These are phyloP conservation scores for Amyelois transitella DNA, from an alignment of 1,140 invertebrate species.

Conservation along the genomic window DNA sequence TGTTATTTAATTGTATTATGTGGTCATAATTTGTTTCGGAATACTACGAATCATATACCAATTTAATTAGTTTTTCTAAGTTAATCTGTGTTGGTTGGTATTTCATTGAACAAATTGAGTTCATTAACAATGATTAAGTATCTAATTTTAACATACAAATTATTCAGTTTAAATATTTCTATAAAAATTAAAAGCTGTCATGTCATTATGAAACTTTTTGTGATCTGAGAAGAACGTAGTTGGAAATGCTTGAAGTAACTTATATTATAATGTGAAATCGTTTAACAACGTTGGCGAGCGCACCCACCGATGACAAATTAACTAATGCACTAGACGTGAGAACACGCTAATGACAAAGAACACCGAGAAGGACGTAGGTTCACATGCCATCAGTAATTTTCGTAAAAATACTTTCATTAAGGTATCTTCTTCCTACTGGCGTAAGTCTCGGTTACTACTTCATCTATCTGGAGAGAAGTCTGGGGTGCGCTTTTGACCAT, in stretches of 20 bases:
- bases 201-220: neutral
- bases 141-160: too few species aligned
- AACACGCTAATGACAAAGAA: constrained; percentile 57
- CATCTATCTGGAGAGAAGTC: too few species aligned
- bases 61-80: neutral
- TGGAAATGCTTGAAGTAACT: neutral
- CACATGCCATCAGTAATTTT: constrained; percentile 33
- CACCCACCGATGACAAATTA: constrained; percentile 52
- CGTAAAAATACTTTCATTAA: neutral
- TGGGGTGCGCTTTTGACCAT: too few species aligned
- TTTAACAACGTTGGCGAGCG: constrained; percentile 7
- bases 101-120: too few species aligned
- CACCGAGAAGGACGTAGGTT: constrained; percentile 29
- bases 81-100: too few species aligned
- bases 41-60: neutral
- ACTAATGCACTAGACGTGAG: constrained; percentile 57
- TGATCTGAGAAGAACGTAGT: neutral
- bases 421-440: neutral
- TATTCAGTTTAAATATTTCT: too few species aligned
- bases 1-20: neutral
- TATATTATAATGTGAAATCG: constrained; percentile 1
- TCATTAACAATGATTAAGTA: too few species aligned
- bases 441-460: too few species aligned
- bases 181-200: neutral
- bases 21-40: neutral